These are phyloP conservation scores for Cinclus cinclus DNA, from an alignment of 2,113 vertebrate species.

Conservation along the genomic window DNA sequence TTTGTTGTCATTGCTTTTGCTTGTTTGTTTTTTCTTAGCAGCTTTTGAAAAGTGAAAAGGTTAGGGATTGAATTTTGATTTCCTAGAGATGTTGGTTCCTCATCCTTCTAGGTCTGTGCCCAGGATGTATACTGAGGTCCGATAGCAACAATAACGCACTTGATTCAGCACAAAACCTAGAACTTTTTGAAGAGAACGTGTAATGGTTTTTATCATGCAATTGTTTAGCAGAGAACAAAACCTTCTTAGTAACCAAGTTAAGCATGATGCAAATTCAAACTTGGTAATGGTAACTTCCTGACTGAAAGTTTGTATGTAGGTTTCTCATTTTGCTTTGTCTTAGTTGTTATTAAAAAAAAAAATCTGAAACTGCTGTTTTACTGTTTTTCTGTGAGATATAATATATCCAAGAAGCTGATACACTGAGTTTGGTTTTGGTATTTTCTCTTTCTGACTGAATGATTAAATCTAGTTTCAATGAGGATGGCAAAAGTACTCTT, in stretches of 20 bases:
- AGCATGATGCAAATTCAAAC: conserved; percentile 1
- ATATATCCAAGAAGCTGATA: not conserved
- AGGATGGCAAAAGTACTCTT: not conserved
- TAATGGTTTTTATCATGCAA: not conserved
- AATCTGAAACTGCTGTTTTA: not conserved
- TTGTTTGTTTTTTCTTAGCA: not conserved
- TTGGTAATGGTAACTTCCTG: not conserved
- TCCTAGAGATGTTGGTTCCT: not conserved
- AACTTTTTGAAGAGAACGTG: not conserved
- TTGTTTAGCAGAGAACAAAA: conserved; percentile 5
- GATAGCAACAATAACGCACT: not conserved
- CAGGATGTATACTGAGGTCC: not conserved
- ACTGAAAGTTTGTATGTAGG: not conserved
- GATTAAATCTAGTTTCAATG: not conserved
- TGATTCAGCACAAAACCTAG: not conserved
- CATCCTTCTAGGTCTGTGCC: not conserved
- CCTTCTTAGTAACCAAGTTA: not conserved
- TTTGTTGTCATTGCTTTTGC: not conserved
- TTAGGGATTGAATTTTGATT: not conserved
- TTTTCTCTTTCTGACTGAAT: not conserved
- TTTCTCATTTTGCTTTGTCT: not conserved
- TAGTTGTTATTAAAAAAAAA: not conserved
- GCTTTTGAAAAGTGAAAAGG: not conserved
- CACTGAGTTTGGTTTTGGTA: not conserved
- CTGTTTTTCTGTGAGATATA: not conserved